A percentile compares a stretch with the other conserved stretches of the same genome.
Evolutionary conservation across 2,888 invertebrate species (phyloP).

Genomic region (Digitonthophagus gazella): DNA sequence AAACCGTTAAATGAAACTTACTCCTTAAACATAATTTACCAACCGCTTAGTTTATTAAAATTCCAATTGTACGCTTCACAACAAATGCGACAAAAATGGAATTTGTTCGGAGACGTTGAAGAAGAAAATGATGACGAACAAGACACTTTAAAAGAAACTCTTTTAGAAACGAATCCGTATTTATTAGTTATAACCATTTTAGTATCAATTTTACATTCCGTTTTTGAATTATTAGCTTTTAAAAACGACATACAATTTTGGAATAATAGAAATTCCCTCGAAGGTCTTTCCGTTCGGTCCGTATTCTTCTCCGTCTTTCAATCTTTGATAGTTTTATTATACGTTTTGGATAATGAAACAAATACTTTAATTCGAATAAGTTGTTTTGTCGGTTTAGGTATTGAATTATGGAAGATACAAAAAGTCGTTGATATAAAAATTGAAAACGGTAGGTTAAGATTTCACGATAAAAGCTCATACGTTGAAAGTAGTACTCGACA

Average conservation of each 20-base stretch:
- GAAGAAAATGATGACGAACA: slow-evolving; percentile 82
- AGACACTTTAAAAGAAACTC: slow-evolving; percentile 87
- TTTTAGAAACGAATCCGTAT: slow-evolving; percentile 96
- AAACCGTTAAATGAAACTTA: slow-evolving; percentile 80
- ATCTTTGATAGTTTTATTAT: slow-evolving; percentile 89
- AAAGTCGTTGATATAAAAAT: slow-evolving; percentile 87
- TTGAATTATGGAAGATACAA: slow-evolving; percentile 99
- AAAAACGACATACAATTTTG: slow-evolving; percentile 99
- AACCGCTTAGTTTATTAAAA: slow-evolving; percentile 93
- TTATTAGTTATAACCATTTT: slow-evolving; percentile 86
- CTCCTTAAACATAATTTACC: slow-evolving; percentile 71
- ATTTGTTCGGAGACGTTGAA: slow-evolving; percentile 64
- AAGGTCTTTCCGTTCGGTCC: slow-evolving; percentile 95
- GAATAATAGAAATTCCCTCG: slow-evolving; percentile 95
- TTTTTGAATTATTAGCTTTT: slow-evolving; percentile 97
- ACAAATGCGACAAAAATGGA: slow-evolving; percentile 86
- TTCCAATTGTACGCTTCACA: slow-evolving; percentile 99
- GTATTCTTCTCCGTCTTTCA: slow-evolving; percentile 99
- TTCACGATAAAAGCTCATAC: slow-evolving; percentile 96
- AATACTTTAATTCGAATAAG: slow-evolving; percentile 94
- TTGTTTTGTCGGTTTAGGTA: slow-evolving; percentile 90
- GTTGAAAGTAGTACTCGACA: slow-evolving; percentile 89
- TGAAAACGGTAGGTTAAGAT: slow-evolving; percentile 74
- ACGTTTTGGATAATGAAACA: slow-evolving; percentile 98
- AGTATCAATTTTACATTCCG: slow-evolving; percentile 92